Percentiles rank a stretch among this genome's conserved stretches.
phyloP scores from a whole-genome alignment of 2,797 vertebrate genomes.

The Cygnus olor region DNA sequence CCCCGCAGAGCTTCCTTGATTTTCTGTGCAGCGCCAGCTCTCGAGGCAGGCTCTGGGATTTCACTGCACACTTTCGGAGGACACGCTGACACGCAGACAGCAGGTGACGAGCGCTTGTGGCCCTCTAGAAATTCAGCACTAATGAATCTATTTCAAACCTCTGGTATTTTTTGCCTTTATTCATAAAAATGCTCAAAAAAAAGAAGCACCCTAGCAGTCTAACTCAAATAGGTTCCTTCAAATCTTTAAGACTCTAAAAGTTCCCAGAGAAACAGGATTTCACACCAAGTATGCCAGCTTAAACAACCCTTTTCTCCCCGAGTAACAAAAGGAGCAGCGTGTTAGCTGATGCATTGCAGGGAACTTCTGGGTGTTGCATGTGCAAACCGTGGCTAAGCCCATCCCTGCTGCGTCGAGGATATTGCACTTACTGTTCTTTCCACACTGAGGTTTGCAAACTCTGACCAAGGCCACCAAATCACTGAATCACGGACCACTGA shows the following conservation, averaged over 20 bases:
- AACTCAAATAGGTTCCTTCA: neutral
- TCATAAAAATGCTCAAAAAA: neutral
- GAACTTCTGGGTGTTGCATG: neutral
- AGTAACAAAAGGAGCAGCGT: neutral
- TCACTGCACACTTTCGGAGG: neutral
- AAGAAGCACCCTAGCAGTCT: neutral
- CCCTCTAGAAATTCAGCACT: neutral
- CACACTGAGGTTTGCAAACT: neutral
- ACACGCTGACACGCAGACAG: neutral
- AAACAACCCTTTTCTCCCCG: neutral
- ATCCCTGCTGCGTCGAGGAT: neutral
- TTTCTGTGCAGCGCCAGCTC: neutral
- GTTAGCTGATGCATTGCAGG: neutral
- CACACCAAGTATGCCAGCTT: neutral
- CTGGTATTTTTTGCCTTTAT: neutral
- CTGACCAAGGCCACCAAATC: neutral
- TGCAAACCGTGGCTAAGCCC: neutral
- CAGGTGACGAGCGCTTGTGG: neutral
- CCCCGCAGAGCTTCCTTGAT: neutral
- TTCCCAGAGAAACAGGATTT: neutral
- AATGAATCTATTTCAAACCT: neutral
- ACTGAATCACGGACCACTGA: neutral
- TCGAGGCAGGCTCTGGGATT: neutral
- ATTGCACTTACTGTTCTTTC: neutral
- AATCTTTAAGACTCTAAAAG: neutral